Percentiles rank a stretch among this genome's conserved stretches.
phyloP scores from a whole-genome alignment of 2,113 vertebrate species.

The Gopherus flavomarginatus region DNA sequence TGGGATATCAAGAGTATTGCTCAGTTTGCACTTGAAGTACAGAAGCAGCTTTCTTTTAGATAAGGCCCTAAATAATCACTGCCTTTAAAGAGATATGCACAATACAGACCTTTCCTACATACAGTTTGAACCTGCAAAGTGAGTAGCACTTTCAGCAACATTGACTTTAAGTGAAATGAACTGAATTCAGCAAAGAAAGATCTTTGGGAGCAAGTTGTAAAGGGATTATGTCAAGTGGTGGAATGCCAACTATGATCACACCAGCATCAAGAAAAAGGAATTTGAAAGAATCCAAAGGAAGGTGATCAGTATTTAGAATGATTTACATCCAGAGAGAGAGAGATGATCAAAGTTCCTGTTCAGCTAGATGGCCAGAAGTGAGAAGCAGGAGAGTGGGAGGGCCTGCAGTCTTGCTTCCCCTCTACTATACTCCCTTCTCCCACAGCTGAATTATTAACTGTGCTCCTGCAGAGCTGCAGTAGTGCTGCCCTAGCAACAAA shows the following conservation, averaged over 20 bases:
- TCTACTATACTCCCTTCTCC: not conserved
- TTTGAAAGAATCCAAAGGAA: not conserved
- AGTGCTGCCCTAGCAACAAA: not conserved
- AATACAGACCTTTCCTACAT: accelerated
- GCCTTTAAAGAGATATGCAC: not conserved
- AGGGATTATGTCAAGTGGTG: conserved; percentile 4
- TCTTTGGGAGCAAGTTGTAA: not conserved
- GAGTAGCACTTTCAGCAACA: not conserved
- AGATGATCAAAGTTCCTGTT: not conserved
- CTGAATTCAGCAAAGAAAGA: not conserved
- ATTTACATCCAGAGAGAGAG: not conserved
- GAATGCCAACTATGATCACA: not conserved
- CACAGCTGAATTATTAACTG: not conserved
- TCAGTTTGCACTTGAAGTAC: not conserved
- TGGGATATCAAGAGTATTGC: not conserved
- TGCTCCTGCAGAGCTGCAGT: not conserved
- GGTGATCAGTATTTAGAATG: not conserved
- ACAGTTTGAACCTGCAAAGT: not conserved
- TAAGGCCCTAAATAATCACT: not conserved
- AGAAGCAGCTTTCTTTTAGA: not conserved
- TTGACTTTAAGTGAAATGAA: not conserved
- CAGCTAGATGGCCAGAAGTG: not conserved
- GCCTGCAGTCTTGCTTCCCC: not conserved
- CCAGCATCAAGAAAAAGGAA: conserved; percentile 7
- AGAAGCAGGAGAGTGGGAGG: not conserved